A percentile compares a stretch with the other conserved stretches of the same genome.
phyloP scores from a whole-genome alignment of 2,888 invertebrate genomes.

The Andricus quercusramuli region DNA sequence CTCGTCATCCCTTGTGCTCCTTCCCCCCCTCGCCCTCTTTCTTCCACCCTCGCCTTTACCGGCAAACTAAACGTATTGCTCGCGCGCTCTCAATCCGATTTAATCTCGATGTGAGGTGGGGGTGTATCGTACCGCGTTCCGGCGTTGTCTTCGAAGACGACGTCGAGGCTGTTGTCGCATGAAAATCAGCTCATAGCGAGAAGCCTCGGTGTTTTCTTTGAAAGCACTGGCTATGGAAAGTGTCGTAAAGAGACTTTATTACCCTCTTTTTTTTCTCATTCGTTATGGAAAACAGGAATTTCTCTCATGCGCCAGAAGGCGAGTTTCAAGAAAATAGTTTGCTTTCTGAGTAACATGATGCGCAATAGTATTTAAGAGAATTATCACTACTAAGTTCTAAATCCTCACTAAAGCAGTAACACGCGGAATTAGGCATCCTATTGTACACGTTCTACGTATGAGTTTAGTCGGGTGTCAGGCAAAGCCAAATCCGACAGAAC shows the following conservation, averaged over 20 bases:
- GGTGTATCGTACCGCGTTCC: constrained; percentile 38
- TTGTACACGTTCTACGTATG: not conserved
- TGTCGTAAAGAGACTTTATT: constrained; percentile 10
- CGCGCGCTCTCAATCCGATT: constrained; percentile 64
- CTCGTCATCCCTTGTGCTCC: constrained; percentile 46
- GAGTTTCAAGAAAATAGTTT: not conserved
- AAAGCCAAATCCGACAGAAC: constrained; percentile 42
- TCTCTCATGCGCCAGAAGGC: not conserved
- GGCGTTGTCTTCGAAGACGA: not conserved
- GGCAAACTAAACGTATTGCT: constrained; percentile 60
- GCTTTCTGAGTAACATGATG: not conserved
- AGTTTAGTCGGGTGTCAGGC: constrained; percentile 9
- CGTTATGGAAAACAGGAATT: not conserved
- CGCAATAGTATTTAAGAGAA: not conserved
- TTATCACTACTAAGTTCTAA: not conserved
- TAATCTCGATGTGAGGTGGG: constrained; percentile 59
- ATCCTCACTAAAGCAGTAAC: constrained; percentile 2
- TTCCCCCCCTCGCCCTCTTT: constrained; percentile 47
- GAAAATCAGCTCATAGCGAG: not conserved
- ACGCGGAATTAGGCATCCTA: not conserved
- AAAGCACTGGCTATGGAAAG: not conserved
- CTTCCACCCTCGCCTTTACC: constrained; percentile 22
- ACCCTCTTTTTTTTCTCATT: not conserved
- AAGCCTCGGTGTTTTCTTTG: constrained; percentile 3
- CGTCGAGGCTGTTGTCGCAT: constrained; percentile 3